Evolutionary conservation across 2,113 vertebrate species (phyloP).

Genomic region (Sceloporus undulatus): DNA sequence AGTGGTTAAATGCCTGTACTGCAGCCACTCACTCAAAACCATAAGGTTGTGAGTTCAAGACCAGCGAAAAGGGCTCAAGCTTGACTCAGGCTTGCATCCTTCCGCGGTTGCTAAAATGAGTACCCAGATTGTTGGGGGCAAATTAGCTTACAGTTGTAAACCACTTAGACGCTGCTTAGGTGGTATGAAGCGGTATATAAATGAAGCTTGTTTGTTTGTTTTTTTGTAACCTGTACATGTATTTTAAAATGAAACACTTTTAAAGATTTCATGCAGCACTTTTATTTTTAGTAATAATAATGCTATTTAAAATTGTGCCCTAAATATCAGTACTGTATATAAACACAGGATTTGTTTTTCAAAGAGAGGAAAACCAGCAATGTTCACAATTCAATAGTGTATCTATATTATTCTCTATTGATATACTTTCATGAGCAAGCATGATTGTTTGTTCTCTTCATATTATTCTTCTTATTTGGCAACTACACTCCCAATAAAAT

Average conservation of each 20-base stretch:
- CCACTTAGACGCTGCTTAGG: no score
- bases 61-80: no score
- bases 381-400: conserved; percentile 45
- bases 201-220: no score
- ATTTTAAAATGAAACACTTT: conserved; percentile 66
- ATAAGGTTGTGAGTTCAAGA: no score
- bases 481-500: conserved; percentile 52
- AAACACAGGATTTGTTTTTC: conserved; percentile 54
- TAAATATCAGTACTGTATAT: conserved; percentile 40
- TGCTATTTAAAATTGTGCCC: conserved; percentile 57
- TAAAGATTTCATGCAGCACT: conserved; percentile 58
- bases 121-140: no score
- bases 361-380: conserved; percentile 64
- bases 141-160: no score
- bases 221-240: not conserved
- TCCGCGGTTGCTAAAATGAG: no score
- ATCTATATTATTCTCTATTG: conserved; percentile 58
- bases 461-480: conserved; percentile 62
- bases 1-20: no score
- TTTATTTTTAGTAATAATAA: conserved; percentile 61
- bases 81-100: no score
- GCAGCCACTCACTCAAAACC: no score
- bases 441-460: conserved; percentile 42
- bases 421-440: conserved; percentile 63
- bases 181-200: no score